Base-by-base conservation (phyloP, 1,140 invertebrate species). In the Mactra quadrangularis region DNA sequence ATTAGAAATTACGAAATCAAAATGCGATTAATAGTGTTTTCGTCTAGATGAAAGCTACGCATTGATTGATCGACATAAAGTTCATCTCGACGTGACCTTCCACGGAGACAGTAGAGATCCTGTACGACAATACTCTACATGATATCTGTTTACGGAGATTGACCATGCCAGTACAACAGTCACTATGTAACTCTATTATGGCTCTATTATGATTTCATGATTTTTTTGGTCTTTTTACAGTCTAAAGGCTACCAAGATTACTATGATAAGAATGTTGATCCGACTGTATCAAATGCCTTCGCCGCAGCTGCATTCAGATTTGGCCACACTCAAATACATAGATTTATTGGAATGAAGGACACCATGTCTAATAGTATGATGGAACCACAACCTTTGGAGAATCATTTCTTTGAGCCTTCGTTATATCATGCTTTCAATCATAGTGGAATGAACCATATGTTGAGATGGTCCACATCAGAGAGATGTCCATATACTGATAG, bases 281-380 rank as follows among this genome's bases (percentile, higher is more conserved):
- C 71, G 7, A 74, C 71, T 13, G 45, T 47, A 11, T 38, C n/a
- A 13, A 74, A 57, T 41, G 71, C 47, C 0, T 55, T 55, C n/a
- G 50, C 35, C 3, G 45, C 55, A 59, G 71, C 71, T 31, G 71
- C 71, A 7, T 74, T 57, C 45, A 7, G 71, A 27, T 74, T 74
- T 22, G 71, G 71, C n/a, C 71, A 74, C 31, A 41, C 71, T 15
- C 29, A 41, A 7, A 59, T 74, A 17, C 47, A 19, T 6, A 9
- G 52, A 1, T 19, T 22, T 22, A 1, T 74, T 22, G 1, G 17
- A 3, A 25, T 70, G 22, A 27, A 41, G 25, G 66, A 41, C 13
- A 29, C 31, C 11, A 45, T 47, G 9, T 70, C 31, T n/a, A 7
- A 6, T 27, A 38, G 4, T 15, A 50, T 17, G n/a, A 33, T 19